Percentiles rank a stretch among this genome's conserved stretches.
Conservation (phyloP, 2,113 vertebrate genomes). For the Xiphophorus couchianus region DNA sequence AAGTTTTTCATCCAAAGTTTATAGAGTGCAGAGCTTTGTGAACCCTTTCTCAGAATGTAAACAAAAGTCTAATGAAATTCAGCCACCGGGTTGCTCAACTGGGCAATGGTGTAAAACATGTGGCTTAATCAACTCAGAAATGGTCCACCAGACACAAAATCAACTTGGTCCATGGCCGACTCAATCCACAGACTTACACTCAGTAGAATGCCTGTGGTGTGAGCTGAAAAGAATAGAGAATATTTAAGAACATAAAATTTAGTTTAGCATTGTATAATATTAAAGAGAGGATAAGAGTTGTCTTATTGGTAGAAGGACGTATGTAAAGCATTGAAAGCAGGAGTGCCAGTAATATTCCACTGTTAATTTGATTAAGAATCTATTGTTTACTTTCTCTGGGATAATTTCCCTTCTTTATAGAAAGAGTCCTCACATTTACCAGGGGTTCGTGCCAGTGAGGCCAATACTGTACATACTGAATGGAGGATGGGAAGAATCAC, state of each 20-base stretch:
- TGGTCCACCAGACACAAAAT: background rate
- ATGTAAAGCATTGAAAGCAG: too few species aligned
- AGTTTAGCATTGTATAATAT: background rate
- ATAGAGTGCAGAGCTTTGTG: too few species aligned
- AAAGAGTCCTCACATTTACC: too few species aligned
- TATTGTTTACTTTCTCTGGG: too few species aligned
- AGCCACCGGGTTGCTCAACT: background rate
- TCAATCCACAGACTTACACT: background rate
- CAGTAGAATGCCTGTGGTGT: background rate
- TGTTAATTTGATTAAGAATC: too few species aligned
- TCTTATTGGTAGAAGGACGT: background rate
- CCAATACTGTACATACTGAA: background rate
- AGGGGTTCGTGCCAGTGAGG: too few species aligned
- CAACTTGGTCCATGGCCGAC: background rate
- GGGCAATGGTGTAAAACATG: background rate
- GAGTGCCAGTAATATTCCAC: too few species aligned
- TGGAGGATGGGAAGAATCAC: background rate
- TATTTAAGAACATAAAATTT: background rate
- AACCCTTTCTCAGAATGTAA: too few species aligned
- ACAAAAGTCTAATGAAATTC: background rate
- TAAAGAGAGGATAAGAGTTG: background rate
- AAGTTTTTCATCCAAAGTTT: too few species aligned
- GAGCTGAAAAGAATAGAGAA: background rate
- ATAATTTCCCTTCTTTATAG: too few species aligned
- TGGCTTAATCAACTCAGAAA: background rate